phyloP scores from a whole-genome alignment of 2,888 invertebrate genomes.

The Erannis defoliaria region DNA sequence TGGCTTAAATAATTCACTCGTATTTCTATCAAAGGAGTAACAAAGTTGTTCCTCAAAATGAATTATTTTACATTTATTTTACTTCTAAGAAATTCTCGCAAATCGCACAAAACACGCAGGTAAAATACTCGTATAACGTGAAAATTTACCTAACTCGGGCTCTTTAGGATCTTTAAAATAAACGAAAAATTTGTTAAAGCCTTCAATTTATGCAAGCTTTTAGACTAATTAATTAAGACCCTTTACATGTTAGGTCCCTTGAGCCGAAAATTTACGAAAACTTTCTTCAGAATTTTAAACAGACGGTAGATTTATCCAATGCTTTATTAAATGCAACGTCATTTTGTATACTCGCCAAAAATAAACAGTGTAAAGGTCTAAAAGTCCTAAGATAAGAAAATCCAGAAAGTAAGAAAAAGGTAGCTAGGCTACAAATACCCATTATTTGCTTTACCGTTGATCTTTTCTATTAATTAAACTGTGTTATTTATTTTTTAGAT shows the following conservation, averaged over 20 bases:
- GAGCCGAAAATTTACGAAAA: slow-evolving; percentile 29
- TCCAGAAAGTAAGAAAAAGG: no score
- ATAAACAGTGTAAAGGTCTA: no score
- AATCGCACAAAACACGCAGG: slow-evolving; percentile 13
- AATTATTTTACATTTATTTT: not conserved
- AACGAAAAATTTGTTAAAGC: slow-evolving; percentile 23
- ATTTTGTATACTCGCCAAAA: no score
- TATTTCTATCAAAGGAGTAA: no score
- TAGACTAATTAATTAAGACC: slow-evolving; percentile 39
- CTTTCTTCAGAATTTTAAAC: slow-evolving; percentile 35
- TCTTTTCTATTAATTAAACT: no score
- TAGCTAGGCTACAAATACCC: no score
- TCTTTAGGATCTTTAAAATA: slow-evolving; percentile 21
- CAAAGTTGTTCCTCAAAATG: not conserved
- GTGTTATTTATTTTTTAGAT: no score
- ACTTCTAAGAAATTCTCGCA: slow-evolving; percentile 43
- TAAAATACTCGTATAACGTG: not conserved
- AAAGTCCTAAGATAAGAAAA: no score
- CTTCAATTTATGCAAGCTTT: slow-evolving; percentile 33
- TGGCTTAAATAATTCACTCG: no score
- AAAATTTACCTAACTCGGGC: slow-evolving; percentile 17
- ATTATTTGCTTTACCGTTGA: no score
- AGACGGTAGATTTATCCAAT: slow-evolving; percentile 26
- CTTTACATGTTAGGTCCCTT: slow-evolving; percentile 33
- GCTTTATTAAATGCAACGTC: slow-evolving; percentile 26